Evolutionary conservation across 2,888 invertebrate species (phyloP), one percentile per base, ranked within the genome.

Genomic region (Hipparchia sbordonii): DNA sequence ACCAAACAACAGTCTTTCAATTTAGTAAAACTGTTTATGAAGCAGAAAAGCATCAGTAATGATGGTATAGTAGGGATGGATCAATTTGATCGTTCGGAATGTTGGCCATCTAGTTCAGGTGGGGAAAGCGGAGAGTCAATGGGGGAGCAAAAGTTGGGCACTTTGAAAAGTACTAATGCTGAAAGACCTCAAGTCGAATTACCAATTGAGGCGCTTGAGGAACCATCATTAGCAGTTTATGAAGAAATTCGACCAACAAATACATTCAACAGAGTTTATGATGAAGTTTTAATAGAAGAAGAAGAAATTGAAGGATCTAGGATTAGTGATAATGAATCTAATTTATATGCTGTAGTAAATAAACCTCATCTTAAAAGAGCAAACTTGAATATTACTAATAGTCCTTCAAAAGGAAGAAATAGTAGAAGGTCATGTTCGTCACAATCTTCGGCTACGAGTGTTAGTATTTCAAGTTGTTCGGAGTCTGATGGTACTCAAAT

Each of bases 11-110:
- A 96, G 82, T 95, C 96, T 79, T 96, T 98, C 87, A 98, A 96
- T 89, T 95, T 98, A 83, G 97, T 98, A 61, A 97, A 97, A 88
- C 93, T 98, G 78, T 98, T 98, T 85, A 98, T 98, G 95, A 97
- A 98, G 87, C 98, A 98, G 85, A 97, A 97, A 87, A 97, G 97
- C 86, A 95, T 95, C 91, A 97, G 97, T 78, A 96, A 96, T 71
- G 97, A 97, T 86, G 96, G 96, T 72, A 96, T 96, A 80, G 94
- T 95, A 80, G 95, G 95, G 71, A 95, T 97, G 94, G 97, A 97
- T 86, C 97, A 97, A 78, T 95, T 97, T 61, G 93, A 93, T 76
- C 84, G 91, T 77, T 97, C 97, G 1, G 96, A 97, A 80, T 97
- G 96, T 83, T 97, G 97, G 97, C 97, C 96, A 4, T 95, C 94